Conservation (phyloP, 2,888 invertebrate species). For the Epistrophe grossulariae region DNA sequence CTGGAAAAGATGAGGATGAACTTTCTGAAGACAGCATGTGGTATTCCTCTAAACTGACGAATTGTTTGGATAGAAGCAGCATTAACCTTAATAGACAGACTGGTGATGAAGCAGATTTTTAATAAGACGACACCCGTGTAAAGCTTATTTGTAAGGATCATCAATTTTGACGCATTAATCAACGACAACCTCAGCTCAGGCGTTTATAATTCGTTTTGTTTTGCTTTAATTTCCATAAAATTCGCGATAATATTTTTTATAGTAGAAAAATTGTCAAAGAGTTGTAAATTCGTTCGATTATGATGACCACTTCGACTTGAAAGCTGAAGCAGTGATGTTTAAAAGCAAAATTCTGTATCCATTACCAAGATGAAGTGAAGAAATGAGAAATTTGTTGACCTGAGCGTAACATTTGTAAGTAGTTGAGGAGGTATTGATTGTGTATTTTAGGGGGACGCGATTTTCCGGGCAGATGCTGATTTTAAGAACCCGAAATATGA, state of each 20-base stretch:
- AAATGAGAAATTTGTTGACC: background rate
- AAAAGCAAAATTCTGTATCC: background rate
- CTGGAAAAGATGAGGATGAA: background rate
- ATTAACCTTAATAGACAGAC: background rate
- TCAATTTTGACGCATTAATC: background rate
- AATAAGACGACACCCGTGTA: background rate
- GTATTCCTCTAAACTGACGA: background rate
- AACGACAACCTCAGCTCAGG: background rate
- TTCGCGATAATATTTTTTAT: background rate
- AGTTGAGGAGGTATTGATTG: conserved; percentile 5
- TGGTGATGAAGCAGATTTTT: background rate
- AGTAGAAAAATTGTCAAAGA: background rate
- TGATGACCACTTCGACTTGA: background rate
- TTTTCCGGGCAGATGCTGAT: background rate
- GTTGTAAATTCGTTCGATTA: conserved; percentile 59
- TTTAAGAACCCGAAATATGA: background rate
- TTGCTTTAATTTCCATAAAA: background rate
- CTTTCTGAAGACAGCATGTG: background rate
- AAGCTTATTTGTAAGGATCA: background rate
- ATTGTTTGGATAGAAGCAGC: background rate
- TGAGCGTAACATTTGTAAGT: conserved; percentile 14
- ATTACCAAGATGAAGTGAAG: background rate
- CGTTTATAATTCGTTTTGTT: background rate
- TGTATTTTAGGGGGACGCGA: background rate
- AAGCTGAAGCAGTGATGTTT: background rate